Evolutionary conservation across 2,888 invertebrate species (phyloP).

Genomic region (Pristionchus exspectatus): DNA sequence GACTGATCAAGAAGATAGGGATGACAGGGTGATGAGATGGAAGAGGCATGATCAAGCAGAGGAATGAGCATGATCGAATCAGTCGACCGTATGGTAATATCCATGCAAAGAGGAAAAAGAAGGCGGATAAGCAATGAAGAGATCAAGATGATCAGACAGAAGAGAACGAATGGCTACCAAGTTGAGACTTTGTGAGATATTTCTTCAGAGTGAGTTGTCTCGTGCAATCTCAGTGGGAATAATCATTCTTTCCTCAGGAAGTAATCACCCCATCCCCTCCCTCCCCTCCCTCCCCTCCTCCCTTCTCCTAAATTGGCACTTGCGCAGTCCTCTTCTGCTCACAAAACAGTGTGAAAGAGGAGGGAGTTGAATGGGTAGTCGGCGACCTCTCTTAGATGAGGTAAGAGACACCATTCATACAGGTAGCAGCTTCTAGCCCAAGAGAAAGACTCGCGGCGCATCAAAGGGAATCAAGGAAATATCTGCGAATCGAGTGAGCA

Average conservation of each 20-base stretch:
- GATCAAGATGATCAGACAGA: not conserved
- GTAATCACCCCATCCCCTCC: slow-evolving; percentile 9
- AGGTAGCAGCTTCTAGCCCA: not conserved
- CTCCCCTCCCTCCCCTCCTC: not conserved
- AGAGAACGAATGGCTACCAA: not conserved
- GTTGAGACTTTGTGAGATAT: not conserved
- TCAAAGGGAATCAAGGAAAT: not conserved
- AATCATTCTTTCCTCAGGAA: not conserved
- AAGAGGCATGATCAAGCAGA: not conserved
- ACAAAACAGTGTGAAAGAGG: slow-evolving; percentile 28
- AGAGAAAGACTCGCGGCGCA: not conserved
- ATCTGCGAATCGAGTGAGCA: not conserved
- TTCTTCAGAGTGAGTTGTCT: not conserved
- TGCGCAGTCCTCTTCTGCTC: not conserved
- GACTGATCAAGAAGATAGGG: not conserved
- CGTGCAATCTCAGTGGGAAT: not conserved
- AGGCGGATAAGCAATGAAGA: not conserved
- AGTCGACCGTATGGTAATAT: not conserved
- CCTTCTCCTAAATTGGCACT: slow-evolving; percentile 34
- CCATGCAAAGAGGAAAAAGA: not conserved
- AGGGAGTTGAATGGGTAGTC: not conserved
- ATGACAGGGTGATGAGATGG: not conserved
- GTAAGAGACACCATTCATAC: slow-evolving; percentile 36
- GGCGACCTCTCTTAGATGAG: slow-evolving; percentile 40
- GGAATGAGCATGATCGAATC: not conserved